Evolutionary conservation across 2,888 invertebrate genomes (phyloP), one percentile per base, ranked within the genome.

Genomic region (Caenorhabditis macrosperma): DNA sequence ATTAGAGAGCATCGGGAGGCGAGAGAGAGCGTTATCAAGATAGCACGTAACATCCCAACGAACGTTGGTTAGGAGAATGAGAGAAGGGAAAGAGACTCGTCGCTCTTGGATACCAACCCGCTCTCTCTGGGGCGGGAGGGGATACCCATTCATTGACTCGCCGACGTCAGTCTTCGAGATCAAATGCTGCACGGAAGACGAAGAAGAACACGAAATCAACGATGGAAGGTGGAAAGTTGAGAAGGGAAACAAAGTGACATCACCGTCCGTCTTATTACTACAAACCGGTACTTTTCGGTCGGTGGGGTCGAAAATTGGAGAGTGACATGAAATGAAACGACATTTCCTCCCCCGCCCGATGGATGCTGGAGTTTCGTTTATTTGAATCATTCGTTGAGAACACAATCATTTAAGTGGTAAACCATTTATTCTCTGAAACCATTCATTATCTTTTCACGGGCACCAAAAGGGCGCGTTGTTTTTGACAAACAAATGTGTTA

Each of bases 251-350:
- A 52, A 6, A 60, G 20, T 72, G 72, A 72, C 50, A 38, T 72
- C 72, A 72, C 35, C 48, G 22, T 22, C 22, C 12, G 59, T 24
- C 35, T 35, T 35, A 59, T 60, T 44, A 71, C 61, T 55, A 52
- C 41, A 63, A 63, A 71, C 61, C 71, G 61, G 71, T 71, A 71
- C 72, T 72, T 72, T 72, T 72, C 46, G 57, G 48, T 46, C 60
- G 60, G 60, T 24, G 12, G 60, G 52, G 35, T 52, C 30, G 41
- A 35, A n/a, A n/a, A n/a, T n/a, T n/a, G 48, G 33, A 35, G 57
- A 60, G 30, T 61, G 69, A 44, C 60, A 61, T 41, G 44, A 69
- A 44, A 28, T 4, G 52, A 52, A 28, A 15, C 52, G 28, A 52
- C 52, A 46, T 6, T 17, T 46, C n/a, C n/a, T n/a, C n/a, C n/a